Evolutionary conservation across 2,113 vertebrate genomes (phyloP).

Genomic region (Onychostoma macrolepis): DNA sequence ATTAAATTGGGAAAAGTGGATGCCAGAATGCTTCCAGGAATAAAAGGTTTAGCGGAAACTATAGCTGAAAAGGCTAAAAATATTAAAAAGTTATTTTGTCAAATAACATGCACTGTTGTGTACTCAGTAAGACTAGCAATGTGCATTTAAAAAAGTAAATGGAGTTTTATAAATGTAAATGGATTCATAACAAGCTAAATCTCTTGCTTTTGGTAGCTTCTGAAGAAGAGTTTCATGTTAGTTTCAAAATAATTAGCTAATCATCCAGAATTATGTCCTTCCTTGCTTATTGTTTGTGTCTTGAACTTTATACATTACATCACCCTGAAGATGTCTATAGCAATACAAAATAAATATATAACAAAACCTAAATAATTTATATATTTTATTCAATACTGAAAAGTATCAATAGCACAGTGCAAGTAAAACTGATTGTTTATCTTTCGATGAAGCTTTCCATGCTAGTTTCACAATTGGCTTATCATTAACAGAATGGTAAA

Average conservation of each 20-base stretch:
- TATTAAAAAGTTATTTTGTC: not conserved
- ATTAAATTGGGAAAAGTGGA: not conserved
- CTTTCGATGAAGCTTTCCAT: no score
- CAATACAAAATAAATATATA: not conserved
- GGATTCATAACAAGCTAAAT: not conserved
- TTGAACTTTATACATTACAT: no score
- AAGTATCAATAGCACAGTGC: not conserved
- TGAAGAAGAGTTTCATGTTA: no score
- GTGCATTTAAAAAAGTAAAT: not conserved
- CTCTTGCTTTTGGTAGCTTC: no score
- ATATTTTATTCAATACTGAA: not conserved
- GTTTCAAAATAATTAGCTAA: no score
- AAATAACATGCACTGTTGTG: not conserved
- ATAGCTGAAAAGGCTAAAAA: not conserved
- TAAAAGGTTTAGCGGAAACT: not conserved
- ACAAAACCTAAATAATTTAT: not conserved
- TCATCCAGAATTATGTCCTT: no score
- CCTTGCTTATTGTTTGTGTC: no score
- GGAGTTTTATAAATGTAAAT: no score
- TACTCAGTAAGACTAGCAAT: not conserved
- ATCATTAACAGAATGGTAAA: no score
- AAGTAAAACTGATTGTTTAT: no score
- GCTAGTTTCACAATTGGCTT: no score
- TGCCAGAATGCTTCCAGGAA: not conserved
- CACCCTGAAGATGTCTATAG: no score